Conservation (phyloP, 2,797 vertebrate genomes). For the Phrynocephalus vlangalii region DNA sequence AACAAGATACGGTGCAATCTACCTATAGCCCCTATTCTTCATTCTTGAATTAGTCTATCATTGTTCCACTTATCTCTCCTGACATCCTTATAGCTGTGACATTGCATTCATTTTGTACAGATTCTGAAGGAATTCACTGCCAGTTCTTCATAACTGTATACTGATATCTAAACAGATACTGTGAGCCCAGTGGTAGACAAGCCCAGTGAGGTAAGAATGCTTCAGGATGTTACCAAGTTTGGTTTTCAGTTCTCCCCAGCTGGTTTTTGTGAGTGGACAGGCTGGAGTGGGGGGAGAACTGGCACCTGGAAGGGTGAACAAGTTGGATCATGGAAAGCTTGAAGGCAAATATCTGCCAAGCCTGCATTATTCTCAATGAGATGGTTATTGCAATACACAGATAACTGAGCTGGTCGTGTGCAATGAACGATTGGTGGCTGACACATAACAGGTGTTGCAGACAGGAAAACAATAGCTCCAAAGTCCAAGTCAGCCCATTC, state of each 20-base stretch:
- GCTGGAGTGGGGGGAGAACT: background rate
- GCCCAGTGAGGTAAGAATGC: background rate
- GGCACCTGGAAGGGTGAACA: background rate
- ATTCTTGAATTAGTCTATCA: background rate
- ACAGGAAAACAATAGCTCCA: background rate
- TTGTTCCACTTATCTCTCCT: background rate
- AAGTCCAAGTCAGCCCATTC: background rate
- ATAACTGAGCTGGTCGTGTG: background rate
- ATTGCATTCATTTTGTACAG: constrained; percentile 14
- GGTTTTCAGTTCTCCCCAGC: background rate
- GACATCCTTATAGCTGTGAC: background rate
- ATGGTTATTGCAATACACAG: background rate
- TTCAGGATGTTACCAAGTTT: background rate
- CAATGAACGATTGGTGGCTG: background rate
- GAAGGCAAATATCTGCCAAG: background rate
- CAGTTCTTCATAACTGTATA: background rate
- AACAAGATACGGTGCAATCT: background rate
- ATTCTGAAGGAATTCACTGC: background rate
- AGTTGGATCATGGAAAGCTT: background rate
- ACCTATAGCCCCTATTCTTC: background rate
- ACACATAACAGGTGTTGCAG: background rate
- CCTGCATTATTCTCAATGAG: background rate
- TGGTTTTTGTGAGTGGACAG: background rate
- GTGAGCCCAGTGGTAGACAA: background rate
- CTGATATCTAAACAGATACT: background rate